Evolutionary conservation across 2,888 invertebrate genomes (phyloP).

Genomic region (Adelognathus sp.): DNA sequence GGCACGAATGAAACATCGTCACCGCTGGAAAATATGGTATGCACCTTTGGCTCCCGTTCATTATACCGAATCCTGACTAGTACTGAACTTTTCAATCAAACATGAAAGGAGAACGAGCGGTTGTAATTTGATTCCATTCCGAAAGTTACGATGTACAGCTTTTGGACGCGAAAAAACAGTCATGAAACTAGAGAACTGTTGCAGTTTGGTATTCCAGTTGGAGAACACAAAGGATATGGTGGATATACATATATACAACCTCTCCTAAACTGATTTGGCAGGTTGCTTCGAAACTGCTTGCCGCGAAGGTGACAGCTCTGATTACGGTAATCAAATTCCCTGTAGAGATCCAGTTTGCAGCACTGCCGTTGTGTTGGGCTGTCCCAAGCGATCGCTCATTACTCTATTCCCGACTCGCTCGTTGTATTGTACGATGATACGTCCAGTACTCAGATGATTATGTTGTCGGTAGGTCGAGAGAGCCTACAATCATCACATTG

Average conservation of each 20-base stretch:
- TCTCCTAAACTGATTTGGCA: background rate
- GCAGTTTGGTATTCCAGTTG: background rate
- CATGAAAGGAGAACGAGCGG: background rate
- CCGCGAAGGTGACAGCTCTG: conserved; percentile 38
- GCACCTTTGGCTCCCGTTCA: background rate
- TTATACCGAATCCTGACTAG: conserved; percentile 13
- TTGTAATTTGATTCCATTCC: too few species aligned
- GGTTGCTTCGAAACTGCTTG: conserved; percentile 30
- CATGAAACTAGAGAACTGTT: background rate
- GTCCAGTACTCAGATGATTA: background rate
- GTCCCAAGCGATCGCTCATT: background rate
- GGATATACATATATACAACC: background rate
- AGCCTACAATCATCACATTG: background rate
- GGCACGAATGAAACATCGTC: background rate
- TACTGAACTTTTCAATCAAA: background rate
- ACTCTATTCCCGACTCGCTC: background rate
- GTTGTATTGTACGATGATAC: background rate
- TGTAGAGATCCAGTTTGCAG: conserved; percentile 1
- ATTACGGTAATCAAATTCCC: conserved; percentile 42
- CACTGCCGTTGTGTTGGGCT: background rate
- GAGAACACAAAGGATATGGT: background rate
- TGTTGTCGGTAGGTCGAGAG: background rate
- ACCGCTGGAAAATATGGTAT: background rate
- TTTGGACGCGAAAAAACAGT: too few species aligned
- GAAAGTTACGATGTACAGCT: too few species aligned